Evolutionary conservation across 2,888 invertebrate genomes (phyloP).

Genomic region (Sycophila texana): DNA sequence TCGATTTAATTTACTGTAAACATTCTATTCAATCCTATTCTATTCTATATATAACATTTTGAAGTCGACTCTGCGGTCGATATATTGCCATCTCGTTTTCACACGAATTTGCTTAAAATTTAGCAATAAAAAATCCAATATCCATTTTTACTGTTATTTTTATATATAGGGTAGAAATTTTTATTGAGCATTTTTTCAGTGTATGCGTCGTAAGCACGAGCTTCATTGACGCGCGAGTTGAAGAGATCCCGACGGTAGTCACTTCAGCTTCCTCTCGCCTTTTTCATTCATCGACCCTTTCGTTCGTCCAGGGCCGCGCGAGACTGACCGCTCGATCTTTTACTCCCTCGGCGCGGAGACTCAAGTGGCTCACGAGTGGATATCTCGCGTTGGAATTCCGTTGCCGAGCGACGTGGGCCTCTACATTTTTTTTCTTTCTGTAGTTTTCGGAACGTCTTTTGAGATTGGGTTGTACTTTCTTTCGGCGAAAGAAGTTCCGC

Average conservation of each 20-base stretch:
- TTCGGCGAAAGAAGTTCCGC: constrained; percentile 8
- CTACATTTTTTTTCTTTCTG: constrained; percentile 17
- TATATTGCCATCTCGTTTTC: too few relatives aligned
- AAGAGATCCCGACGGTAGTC: constrained; percentile 30
- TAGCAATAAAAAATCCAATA: too few relatives aligned
- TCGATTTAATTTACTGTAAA: too few relatives aligned
- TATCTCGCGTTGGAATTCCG: constrained; percentile 43
- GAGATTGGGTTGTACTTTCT: neutral
- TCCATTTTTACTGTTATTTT: too few relatives aligned
- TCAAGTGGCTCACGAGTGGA: constrained; percentile 40
- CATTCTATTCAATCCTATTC: too few relatives aligned
- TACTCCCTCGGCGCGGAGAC: neutral
- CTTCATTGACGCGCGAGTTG: constrained; percentile 15
- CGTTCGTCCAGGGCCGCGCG: constrained; percentile 16
- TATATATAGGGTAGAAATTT: too few relatives aligned
- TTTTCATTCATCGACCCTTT: constrained; percentile 32
- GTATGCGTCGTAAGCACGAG: neutral
- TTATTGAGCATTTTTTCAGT: too few relatives aligned
- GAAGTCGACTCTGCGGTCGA: too few relatives aligned
- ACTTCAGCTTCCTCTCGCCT: neutral
- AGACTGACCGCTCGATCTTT: neutral
- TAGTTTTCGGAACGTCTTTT: neutral
- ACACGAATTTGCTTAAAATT: too few relatives aligned
- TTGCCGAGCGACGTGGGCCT: neutral
- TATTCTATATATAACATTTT: too few relatives aligned